Conservation (phyloP, 2,113 vertebrate species). For the Gnathonemus echidnorhynchus region DNA sequence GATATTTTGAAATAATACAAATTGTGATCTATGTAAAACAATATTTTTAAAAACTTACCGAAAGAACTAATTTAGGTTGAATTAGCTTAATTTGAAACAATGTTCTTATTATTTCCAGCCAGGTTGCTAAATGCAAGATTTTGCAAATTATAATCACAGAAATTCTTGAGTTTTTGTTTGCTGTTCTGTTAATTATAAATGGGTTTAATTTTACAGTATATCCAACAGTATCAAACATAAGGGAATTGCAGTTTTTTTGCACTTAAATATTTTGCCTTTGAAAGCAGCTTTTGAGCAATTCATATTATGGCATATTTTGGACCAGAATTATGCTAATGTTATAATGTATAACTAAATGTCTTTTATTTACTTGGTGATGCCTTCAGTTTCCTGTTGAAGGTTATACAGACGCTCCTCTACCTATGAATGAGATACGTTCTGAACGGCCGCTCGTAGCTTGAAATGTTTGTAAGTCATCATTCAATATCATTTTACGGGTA, state of each 20-base stretch:
- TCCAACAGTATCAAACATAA: background rate
- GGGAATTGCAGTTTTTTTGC: background rate
- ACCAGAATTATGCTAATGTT: background rate
- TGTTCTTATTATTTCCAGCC: background rate
- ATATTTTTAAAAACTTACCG: constrained; percentile 30
- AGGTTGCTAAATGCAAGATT: background rate
- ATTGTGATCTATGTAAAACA: background rate
- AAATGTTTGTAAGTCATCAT: too few species aligned
- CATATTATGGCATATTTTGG: background rate
- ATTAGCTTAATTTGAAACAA: background rate
- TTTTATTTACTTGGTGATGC: background rate
- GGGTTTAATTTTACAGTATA: background rate
- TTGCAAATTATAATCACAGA: background rate
- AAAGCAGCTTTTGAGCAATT: background rate
- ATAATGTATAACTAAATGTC: background rate
- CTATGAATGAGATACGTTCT: too few species aligned
- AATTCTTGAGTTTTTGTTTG: background rate
- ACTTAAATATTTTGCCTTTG: background rate
- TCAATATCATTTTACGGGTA: too few species aligned
- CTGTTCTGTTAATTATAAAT: background rate
- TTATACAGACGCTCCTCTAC: too few species aligned
- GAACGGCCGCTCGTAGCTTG: too few species aligned
- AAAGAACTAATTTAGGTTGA: constrained; percentile 31
- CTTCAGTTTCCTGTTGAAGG: background rate
- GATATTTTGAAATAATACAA: constrained; percentile 11